Evolutionary conservation across 2,888 invertebrate genomes (phyloP).

Genomic region (Argyra leucocephala): DNA sequence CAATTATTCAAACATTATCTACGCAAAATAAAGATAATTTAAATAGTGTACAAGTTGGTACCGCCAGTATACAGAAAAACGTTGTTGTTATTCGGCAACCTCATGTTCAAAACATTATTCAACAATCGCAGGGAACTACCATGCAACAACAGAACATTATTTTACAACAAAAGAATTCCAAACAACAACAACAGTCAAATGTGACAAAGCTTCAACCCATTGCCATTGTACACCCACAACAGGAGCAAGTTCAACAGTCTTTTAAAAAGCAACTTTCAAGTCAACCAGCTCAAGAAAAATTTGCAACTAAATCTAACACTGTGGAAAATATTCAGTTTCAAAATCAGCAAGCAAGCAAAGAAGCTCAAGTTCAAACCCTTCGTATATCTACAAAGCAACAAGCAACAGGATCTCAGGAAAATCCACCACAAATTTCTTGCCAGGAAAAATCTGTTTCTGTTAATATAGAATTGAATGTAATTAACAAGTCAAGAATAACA

Average conservation of each 20-base stretch:
- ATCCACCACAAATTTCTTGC: background rate
- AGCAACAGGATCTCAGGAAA: background rate
- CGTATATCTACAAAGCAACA: background rate
- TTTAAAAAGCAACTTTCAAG: slow-evolving; percentile 13
- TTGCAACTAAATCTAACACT: slow-evolving; percentile 10
- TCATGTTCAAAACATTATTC: slow-evolving; percentile 1
- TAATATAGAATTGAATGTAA: background rate
- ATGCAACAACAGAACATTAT: slow-evolving; percentile 9
- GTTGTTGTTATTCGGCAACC: slow-evolving; percentile 21
- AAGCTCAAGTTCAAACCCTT: slow-evolving; percentile 8
- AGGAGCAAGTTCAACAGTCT: slow-evolving; percentile 13
- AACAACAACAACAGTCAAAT: slow-evolving; percentile 17
- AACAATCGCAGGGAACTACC: slow-evolving; percentile 11
- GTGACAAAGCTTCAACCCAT: slow-evolving; percentile 12
- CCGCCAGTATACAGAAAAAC: slow-evolving; percentile 18
- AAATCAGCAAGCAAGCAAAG: background rate
- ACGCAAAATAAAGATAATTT: background rate
- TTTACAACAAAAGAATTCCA: background rate
- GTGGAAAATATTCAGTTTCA: slow-evolving; percentile 25
- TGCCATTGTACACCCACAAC: slow-evolving; percentile 11
- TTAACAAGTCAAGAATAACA: background rate
- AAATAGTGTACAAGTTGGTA: background rate
- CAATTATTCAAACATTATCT: background rate
- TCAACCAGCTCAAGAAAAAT: background rate
- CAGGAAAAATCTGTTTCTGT: background rate